phyloP scores from a whole-genome alignment of 2,113 vertebrate genomes.

The Murina feae region DNA sequence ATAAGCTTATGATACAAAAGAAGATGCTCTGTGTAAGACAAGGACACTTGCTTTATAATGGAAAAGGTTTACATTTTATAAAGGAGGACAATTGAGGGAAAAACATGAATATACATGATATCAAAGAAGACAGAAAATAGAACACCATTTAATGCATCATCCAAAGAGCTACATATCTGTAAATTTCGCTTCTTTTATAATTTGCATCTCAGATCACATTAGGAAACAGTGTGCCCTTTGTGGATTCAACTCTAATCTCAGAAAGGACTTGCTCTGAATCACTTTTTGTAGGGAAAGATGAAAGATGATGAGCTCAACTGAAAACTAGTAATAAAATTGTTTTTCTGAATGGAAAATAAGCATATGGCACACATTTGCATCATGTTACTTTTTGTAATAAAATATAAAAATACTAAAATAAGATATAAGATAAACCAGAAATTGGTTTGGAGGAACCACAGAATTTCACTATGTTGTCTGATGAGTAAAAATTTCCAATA shows the following conservation, averaged over 20 bases:
- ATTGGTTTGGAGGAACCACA: neutral
- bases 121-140: neutral
- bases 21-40: neutral
- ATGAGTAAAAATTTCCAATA: neutral
- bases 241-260: neutral
- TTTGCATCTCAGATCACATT: neutral
- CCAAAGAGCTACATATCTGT: neutral
- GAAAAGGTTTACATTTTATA: neutral
- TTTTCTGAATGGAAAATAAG: neutral
- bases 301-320: neutral
- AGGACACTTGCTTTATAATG: neutral
- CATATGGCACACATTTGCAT: neutral
- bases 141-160: neutral
- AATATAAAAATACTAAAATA: neutral
- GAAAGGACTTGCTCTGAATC: neutral
- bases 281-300: neutral
- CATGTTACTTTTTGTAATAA: neutral
- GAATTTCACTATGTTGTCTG: neutral
- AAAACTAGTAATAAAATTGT: neutral
- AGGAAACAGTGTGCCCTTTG: neutral
- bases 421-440: neutral
- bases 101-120: neutral
- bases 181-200: neutral
- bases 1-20: neutral
- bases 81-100: neutral